Conservation (phyloP, 1,140 invertebrate species). For the Macrobrachium nipponense region DNA sequence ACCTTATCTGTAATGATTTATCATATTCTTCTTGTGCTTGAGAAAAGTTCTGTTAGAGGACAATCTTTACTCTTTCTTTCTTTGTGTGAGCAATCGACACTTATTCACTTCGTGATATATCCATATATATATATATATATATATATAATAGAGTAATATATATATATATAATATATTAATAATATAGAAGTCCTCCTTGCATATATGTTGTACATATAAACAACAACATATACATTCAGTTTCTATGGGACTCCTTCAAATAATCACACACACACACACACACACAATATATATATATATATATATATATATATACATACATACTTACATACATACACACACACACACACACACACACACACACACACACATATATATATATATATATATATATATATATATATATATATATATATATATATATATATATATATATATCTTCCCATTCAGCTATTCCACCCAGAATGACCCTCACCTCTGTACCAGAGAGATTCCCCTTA, state of each 20-base stretch:
- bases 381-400: slow-evolving; percentile 15
- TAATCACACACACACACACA: neutral
- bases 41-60: no score
- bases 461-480: no score
- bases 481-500: no score
- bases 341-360: neutral
- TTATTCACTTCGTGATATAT: no score
- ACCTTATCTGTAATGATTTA: no score
- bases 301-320: slow-evolving; percentile 4
- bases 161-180: no score
- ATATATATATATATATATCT: no score
- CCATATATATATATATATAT: neutral
- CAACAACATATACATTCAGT: neutral
- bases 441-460: no score
- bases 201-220: neutral
- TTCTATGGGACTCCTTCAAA: no score
- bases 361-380: neutral
- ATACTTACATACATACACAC: neutral
- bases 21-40: no score
- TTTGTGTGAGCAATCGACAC: no score
- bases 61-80: no score
- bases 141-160: neutral
- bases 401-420: neutral
- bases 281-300: neutral
- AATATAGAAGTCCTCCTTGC: neutral